Evolutionary conservation across 2,888 invertebrate species (phyloP).

Genomic region (Rugalucina vietnamica): DNA sequence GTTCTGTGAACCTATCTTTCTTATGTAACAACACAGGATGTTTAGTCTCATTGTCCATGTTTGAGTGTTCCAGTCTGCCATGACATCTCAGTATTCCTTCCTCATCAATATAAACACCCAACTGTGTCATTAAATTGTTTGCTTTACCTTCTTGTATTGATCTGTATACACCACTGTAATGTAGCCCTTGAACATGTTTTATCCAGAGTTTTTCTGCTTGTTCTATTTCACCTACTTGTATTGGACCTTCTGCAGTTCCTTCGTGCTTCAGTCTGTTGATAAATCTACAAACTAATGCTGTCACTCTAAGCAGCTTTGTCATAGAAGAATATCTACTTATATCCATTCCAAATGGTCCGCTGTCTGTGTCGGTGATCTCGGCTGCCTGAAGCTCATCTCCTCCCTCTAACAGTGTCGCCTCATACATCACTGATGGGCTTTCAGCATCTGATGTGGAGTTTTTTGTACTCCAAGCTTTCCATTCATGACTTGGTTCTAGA

Average conservation of each 20-base stretch:
- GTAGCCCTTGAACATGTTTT: not conserved
- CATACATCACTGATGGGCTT: not conserved
- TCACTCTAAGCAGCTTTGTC: not conserved
- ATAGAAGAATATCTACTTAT: not conserved
- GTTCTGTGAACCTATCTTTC: not conserved
- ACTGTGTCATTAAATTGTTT: not conserved
- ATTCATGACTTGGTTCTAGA: not conserved
- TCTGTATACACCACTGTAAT: not conserved
- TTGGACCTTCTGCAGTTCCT: not conserved
- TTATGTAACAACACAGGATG: not conserved
- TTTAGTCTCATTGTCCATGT: not conserved
- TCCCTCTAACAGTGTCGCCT: not conserved
- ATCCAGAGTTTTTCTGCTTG: constrained; percentile 5
- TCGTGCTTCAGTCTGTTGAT: not conserved
- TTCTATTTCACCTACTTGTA: not conserved
- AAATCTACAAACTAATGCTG: not conserved
- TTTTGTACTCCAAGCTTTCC: not conserved
- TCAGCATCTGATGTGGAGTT: not conserved
- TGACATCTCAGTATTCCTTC: constrained; percentile 2
- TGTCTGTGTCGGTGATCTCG: not conserved
- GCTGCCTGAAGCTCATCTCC: not conserved
- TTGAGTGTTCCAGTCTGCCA: not conserved
- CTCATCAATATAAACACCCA: constrained; percentile 2
- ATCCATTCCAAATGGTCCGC: constrained; percentile 2
- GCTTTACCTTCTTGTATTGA: not conserved